A percentile compares a stretch with the other conserved stretches of the same genome.
Conservation (phyloP, 2,797 vertebrate species). For the Darevskia nairensis region DNA sequence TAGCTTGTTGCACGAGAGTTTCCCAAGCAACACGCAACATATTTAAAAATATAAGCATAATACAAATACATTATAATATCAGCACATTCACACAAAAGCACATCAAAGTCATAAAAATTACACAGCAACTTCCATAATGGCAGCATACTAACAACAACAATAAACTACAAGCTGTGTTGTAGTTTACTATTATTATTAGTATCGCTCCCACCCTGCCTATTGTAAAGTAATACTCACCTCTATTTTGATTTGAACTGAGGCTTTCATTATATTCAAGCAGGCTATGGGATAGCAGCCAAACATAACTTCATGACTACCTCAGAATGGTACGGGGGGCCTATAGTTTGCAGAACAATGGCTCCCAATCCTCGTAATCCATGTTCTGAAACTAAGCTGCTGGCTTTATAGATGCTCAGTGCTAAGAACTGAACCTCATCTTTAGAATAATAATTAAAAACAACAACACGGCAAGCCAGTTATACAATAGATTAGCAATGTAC, state of each 20-base stretch:
- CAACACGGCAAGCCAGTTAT: not conserved
- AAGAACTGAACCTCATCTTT: not conserved
- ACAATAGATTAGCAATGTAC: not conserved
- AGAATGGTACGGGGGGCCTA: not conserved
- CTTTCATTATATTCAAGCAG: not conserved
- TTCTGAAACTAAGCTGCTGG: not conserved
- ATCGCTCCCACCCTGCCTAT: no score
- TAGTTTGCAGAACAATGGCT: slow-evolving; percentile 28
- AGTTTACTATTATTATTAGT: no score
- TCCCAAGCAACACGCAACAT: no score
- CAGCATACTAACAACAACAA: not conserved
- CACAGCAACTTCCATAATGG: no score
- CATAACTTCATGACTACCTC: not conserved
- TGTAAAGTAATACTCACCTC: not conserved
- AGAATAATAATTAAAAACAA: not conserved
- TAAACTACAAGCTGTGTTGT: not conserved
- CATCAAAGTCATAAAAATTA: no score
- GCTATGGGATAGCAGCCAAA: not conserved
- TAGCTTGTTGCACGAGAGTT: no score
- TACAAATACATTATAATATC: no score
- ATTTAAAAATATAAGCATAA: no score
- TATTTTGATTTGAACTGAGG: not conserved
- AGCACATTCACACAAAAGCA: no score
- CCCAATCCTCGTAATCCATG: slow-evolving; percentile 41
- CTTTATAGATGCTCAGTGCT: not conserved